phyloP scores from a whole-genome alignment of 2,888 invertebrate species.

The Macrosoma leucophasiata region DNA sequence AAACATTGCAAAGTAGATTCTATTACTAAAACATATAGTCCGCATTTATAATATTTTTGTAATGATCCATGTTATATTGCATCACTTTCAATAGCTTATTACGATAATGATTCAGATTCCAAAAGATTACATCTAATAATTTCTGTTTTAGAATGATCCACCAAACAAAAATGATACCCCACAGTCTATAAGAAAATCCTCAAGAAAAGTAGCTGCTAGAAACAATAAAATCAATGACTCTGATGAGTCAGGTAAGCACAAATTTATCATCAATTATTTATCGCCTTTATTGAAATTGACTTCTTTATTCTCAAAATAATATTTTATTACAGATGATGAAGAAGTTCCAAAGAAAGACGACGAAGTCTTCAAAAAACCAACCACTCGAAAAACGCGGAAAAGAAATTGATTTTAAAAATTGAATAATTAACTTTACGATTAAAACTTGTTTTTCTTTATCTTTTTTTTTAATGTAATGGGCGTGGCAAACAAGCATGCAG shows the following conservation, averaged over 20 bases:
- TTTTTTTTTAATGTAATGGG: no score
- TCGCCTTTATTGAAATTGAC: background rate
- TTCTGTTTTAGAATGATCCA: conserved; percentile 51
- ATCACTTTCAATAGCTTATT: no score
- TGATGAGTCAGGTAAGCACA: conserved; percentile 56
- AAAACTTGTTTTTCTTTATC: no score
- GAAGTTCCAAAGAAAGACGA: conserved; percentile 51
- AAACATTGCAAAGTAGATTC: no score
- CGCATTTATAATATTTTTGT: no score
- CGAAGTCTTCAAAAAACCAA: conserved; percentile 65
- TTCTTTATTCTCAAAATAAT: conserved; percentile 5
- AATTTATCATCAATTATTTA: conserved; percentile 2
- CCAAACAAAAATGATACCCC: conserved; percentile 45
- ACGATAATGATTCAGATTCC: no score
- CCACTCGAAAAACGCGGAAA: conserved; percentile 51
- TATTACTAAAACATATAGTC: no score
- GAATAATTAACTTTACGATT: no score
- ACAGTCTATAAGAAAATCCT: conserved; percentile 53
- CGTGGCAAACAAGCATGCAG: no score
- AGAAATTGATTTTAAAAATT: conserved; percentile 37
- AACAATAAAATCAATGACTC: conserved; percentile 40
- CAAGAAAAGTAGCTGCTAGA: conserved; percentile 42
- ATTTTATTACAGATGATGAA: conserved; percentile 51
- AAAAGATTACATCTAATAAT: no score
- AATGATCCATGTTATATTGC: no score